Percentiles rank a stretch among this genome's conserved stretches.
These are phyloP conservation scores for Diadegma fenestrale DNA, from an alignment of 2,888 invertebrate genomes.

Conservation along the genomic window DNA sequence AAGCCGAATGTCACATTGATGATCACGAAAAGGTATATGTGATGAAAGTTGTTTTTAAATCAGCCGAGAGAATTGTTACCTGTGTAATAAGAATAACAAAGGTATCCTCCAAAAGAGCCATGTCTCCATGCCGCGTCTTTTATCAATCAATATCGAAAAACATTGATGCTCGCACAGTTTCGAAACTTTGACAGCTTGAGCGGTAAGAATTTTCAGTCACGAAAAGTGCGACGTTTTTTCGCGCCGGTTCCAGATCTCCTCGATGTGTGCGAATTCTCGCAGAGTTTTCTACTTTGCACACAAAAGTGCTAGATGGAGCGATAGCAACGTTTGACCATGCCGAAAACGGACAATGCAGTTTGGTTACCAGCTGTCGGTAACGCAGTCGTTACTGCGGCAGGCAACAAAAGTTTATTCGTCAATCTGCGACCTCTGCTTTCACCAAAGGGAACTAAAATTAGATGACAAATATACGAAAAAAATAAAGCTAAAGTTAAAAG, in stretches of 20 bases:
- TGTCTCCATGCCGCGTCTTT: conserved; percentile 81
- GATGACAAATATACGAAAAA: background rate
- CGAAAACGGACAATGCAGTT: background rate
- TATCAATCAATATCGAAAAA: conserved; percentile 39
- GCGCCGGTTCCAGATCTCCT: background rate
- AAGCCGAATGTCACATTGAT: conserved; percentile 40
- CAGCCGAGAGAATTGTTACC: conserved; percentile 84
- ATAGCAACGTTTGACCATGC: background rate
- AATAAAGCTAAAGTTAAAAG: background rate
- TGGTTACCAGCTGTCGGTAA: background rate
- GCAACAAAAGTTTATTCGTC: background rate
- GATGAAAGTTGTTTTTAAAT: conserved; percentile 1
- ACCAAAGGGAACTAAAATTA: background rate
- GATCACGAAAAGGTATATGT: background rate
- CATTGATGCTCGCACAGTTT: conserved; percentile 25
- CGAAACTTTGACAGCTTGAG: conserved; percentile 59
- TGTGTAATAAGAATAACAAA: conserved; percentile 93
- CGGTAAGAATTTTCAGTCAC: conserved; percentile 17
- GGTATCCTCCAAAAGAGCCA: conserved; percentile 95
- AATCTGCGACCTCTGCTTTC: conserved; percentile 1
- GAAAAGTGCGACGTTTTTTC: background rate
- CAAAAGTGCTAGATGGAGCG: background rate
- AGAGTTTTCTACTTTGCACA: background rate
- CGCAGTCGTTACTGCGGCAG: background rate
- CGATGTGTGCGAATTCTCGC: background rate